Evolutionary conservation across 1,140 invertebrate genomes (phyloP).

Genomic region (Nixonia krombeini): DNA sequence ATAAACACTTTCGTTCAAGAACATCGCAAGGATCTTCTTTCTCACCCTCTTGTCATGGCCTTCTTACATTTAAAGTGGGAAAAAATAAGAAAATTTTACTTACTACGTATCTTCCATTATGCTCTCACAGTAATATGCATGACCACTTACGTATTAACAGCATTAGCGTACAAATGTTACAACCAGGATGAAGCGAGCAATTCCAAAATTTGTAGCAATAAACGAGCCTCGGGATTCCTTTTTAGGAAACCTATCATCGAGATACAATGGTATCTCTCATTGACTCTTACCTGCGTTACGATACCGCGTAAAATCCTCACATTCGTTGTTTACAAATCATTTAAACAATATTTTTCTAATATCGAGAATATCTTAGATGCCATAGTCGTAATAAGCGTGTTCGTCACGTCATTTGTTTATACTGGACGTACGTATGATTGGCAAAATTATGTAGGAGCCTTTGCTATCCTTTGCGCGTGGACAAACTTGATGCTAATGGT

Average conservation of each 20-base stretch:
- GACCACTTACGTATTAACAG: constrained; percentile 74
- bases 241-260: constrained; percentile 70
- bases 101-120: constrained; percentile 75
- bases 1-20: constrained; percentile 76
- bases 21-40: constrained; percentile 75
- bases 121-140: constrained; percentile 75
- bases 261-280: constrained; percentile 73
- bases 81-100: constrained; percentile 77
- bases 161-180: constrained; percentile 70
- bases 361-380: constrained; percentile 76
- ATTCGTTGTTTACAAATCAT: constrained; percentile 74
- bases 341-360: constrained; percentile 75
- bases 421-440: constrained; percentile 71
- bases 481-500: constrained; percentile 78
- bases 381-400: constrained; percentile 75
- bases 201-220: constrained; percentile 70
- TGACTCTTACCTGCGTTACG: constrained; percentile 73
- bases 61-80: constrained; percentile 78
- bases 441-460: constrained; percentile 78
- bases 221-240: constrained; percentile 69
- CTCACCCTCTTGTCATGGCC: constrained; percentile 76
- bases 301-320: constrained; percentile 74
- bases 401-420: constrained; percentile 70
- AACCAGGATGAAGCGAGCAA: constrained; percentile 54
- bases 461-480: constrained; percentile 77